These are phyloP conservation scores for Orchesella cincta DNA, from an alignment of 1,140 invertebrate genomes.

Conservation along the genomic window DNA sequence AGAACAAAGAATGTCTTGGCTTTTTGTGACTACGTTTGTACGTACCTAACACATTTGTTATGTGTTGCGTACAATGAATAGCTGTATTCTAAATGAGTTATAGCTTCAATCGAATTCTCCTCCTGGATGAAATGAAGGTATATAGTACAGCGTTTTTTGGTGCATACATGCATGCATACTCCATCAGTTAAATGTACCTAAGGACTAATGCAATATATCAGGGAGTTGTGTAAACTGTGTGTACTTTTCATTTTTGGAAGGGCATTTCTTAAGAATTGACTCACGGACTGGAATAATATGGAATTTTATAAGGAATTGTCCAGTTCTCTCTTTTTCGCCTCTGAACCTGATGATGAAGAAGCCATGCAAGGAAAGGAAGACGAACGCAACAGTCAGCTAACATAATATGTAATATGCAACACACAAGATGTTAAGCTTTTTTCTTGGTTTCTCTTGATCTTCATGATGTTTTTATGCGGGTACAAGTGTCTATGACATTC, in stretches of 20 bases:
- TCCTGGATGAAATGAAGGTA: not conserved
- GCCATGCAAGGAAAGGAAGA: not conserved
- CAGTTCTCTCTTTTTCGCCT: not conserved
- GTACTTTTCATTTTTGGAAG: too few species aligned
- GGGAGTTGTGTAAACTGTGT: too few species aligned
- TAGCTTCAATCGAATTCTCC: conserved; percentile 6
- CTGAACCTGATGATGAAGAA: not conserved
- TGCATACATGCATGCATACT: too few species aligned
- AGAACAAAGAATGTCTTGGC: not conserved
- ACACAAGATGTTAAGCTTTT: not conserved
- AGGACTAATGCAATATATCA: too few species aligned
- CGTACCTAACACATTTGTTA: not conserved
- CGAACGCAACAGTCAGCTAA: too few species aligned
- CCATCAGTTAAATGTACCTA: too few species aligned
- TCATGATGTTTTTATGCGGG: not conserved
- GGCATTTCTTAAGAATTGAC: too few species aligned
- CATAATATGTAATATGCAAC: not conserved
- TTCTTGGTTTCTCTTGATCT: not conserved
- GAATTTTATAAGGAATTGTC: too few species aligned
- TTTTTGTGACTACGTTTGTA: not conserved
- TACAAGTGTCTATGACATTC: too few species aligned
- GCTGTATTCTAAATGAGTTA: not conserved
- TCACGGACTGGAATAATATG: too few species aligned
- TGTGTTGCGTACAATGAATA: not conserved
- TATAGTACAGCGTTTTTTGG: too few species aligned